Base-by-base conservation (phyloP, 2,113 vertebrate genomes). In the Nothocercus julius region DNA sequence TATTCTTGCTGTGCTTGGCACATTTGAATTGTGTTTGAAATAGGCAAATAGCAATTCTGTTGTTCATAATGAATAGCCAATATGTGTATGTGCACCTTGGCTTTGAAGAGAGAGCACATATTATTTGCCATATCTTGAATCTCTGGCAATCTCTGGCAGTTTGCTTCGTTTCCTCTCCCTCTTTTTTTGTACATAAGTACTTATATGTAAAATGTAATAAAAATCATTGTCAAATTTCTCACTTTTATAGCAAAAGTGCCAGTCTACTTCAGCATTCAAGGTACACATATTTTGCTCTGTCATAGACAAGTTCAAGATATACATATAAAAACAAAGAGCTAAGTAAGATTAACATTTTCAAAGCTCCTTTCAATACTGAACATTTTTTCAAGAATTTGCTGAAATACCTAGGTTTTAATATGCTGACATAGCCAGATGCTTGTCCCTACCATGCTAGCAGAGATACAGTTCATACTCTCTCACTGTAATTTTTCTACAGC, bases 41-140 rank as follows among this genome's bases (percentile, higher is more conserved):
- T 94, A 96, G 97, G 95, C 96, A 98, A 97, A 97, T 97, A 97
- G 96, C 95, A 96, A 97, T 97, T 97, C 89, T 95, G 92, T 96
- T 97, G 94, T 95, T 97, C 96, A 94, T 97, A 96, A 97, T 98
- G 96, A 98, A 97, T 97, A 96, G 95, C 92, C 95, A 96, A 87
- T 96, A 96, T 73, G 74, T 86, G 92, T 96, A 90, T 94, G 83
- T 84, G 86, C 92, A 97, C 96, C 97, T 98, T 97, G 94, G 77
- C 92, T 97, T 97, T 97, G 93, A 92, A 94, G 96, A n/a, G 92
- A 73, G 62, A 95, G 77, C 86, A 82, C 95, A 89, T 79, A 87
- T 93, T 95, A 74, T 96, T 97, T 96, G 82, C 93, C 91, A 94
- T 90, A 82, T 95, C 93, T 97, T 95, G 90, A 96, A 89, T 96